Evolutionary conservation across 2,113 vertebrate species (phyloP), one percentile per base, ranked within the genome.

Genomic region (Setophaga petechia): DNA sequence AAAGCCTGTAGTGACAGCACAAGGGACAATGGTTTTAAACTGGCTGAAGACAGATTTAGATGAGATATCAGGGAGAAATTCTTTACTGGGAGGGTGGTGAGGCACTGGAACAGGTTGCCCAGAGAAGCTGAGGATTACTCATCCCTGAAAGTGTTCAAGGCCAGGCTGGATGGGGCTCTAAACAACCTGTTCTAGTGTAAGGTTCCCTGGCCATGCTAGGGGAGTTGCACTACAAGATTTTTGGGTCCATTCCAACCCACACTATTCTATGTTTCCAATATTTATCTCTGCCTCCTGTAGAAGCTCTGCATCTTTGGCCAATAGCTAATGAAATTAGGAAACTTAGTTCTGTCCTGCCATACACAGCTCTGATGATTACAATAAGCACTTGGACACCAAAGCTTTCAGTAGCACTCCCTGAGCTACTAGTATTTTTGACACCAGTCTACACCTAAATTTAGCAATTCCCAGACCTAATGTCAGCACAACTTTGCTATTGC

Each of bases 401-500:
- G 66, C 39, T 94, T 87, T 82, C 35, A 90, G 69, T 21, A 81
- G 89, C 61, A 81, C 27, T 88, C 83, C 67, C 89, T 77, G 44
- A 77, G 81, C 85, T 84, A 63, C 23, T 22, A 76, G 30, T 73
- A 84, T 86, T 94, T 96, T 86, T 88, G 49, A 94, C 49, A 85
- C 24, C 54, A 73, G 51, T 74, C 55, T 71, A 85, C 66, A 59
- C 28, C 75, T 95, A 95, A 92, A 92, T 86, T 93, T 93, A 95
- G 78, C 69, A 93, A 96, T 95, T 96, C 67, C 90, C 80, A 92
- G 81, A 83, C 52, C 84, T 80, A 89, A 73, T 16, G 33, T 69
- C 57, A 81, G 68, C 22, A 27, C 75, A 94, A 25, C 46, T 89
- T 96, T 78, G 52, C 54, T 84, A 35, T 37, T 76, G 79, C 93